These are phyloP conservation scores for Lathamus discolor DNA, from an alignment of 2,113 vertebrate genomes.

Conservation along the genomic window DNA sequence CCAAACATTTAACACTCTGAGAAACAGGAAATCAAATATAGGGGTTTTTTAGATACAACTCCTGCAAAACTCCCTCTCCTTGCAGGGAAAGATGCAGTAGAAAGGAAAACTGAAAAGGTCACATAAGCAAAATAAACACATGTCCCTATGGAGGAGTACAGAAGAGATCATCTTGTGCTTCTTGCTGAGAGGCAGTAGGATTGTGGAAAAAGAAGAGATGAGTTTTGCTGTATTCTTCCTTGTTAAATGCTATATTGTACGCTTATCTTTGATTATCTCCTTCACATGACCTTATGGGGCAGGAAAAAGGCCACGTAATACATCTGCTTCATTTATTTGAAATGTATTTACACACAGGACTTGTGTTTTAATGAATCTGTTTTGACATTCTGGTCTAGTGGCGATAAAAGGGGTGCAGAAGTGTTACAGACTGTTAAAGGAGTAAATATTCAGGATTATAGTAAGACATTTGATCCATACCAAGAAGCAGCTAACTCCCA, in stretches of 20 bases:
- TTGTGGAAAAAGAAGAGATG: background rate
- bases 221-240: background rate
- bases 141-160: background rate
- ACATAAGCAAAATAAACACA: constrained; percentile 8
- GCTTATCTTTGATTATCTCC: background rate
- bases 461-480: background rate
- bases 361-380: background rate
- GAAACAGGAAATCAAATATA: background rate
- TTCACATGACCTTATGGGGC: background rate
- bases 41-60: background rate
- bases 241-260: background rate
- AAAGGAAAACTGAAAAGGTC: background rate
- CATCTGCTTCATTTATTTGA: background rate
- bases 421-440: background rate
- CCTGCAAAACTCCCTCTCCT: background rate
- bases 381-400: background rate
- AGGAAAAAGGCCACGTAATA: background rate
- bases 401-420: background rate
- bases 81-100: background rate
- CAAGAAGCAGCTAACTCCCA: background rate
- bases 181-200: background rate
- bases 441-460: background rate
- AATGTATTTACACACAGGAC: background rate
- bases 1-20: background rate
- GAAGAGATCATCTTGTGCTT: background rate